Evolutionary conservation across 2,888 invertebrate genomes (phyloP), one percentile per base, ranked within the genome.

Genomic region (Chaetoderma sp.): DNA sequence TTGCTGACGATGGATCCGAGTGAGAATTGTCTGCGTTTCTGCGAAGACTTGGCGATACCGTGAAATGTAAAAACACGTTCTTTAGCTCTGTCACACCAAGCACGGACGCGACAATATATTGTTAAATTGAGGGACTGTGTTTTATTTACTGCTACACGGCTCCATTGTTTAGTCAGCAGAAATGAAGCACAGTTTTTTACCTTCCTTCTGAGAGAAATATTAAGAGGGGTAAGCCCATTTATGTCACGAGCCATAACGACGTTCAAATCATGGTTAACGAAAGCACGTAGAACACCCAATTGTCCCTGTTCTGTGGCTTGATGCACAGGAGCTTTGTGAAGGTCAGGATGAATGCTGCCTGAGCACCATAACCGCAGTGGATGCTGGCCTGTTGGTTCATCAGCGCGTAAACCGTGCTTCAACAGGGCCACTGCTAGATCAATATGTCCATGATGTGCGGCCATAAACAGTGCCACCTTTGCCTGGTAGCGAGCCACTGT

Each of bases 121-220:
- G 78, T 76, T 28, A 86, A 67, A 4, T 82, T 79, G 49, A 84
- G 74, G 0, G 77, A 68, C 23, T 77, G 74, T 21, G 72, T 76
- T 50, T 79, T 79, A 6, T 75, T 77, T 36, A 82, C 77, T 4
- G 75, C 73, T 2, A 86, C 78, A 60, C 80, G 77, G n/a, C 80
- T 82, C 86, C 85, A 86, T 63, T 85, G 85, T 60, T 85, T 84
- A 10, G 85, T 82, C 16, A 86, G 74, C 18, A 86, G 74, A 65
- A 84, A 85, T 1, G 82, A 81, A 4, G 86, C 86, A 60, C 84
- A 84, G 25, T 80, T 75, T 61, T 80, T 80, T 54, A 82, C 76
- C 52, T 79, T 75, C 32, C 79, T 77, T 36, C 85, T 65, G 4
- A 86, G 77, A 5, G 85, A 81, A 13, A 86, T 74, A 63, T 83